These are phyloP conservation scores for Papilio gigon DNA, from an alignment of 2,888 invertebrate species.

Conservation along the genomic window DNA sequence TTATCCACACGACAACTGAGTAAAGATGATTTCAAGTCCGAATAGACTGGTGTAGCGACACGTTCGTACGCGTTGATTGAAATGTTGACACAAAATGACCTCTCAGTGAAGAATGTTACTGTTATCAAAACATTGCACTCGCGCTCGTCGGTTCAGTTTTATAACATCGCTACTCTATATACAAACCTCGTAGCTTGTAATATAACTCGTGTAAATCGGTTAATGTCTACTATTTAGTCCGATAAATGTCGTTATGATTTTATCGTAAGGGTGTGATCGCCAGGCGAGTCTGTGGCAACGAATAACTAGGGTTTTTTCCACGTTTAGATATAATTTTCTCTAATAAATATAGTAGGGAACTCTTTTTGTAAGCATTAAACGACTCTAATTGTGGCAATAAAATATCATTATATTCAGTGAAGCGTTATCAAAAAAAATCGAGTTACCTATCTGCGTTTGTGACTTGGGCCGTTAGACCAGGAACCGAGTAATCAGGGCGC, in stretches of 20 bases:
- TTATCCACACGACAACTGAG: background rate
- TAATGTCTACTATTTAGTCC: background rate
- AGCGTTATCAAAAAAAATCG: no score
- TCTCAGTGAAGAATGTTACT: background rate
- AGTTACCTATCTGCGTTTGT: background rate
- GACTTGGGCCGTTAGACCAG: constrained; percentile 5
- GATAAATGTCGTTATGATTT: background rate
- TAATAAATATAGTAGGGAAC: no score
- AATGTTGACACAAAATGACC: background rate
- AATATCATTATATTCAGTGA: no score
- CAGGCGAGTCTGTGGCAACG: no score
- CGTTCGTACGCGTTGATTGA: no score
- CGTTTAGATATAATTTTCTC: no score
- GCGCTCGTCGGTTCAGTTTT: background rate
- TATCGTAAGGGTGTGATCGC: no score
- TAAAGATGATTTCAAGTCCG: background rate
- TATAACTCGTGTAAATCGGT: no score
- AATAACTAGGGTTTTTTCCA: no score
- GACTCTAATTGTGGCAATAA: background rate
- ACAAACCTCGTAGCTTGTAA: background rate
- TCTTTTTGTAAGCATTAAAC: no score
- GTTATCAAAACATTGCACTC: constrained; percentile 10
- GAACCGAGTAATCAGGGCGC: constrained; percentile 54
- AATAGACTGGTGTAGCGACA: no score
- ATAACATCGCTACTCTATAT: background rate